Base-by-base conservation (phyloP, 2,113 vertebrate species). In the Ranitomeya imitator region DNA sequence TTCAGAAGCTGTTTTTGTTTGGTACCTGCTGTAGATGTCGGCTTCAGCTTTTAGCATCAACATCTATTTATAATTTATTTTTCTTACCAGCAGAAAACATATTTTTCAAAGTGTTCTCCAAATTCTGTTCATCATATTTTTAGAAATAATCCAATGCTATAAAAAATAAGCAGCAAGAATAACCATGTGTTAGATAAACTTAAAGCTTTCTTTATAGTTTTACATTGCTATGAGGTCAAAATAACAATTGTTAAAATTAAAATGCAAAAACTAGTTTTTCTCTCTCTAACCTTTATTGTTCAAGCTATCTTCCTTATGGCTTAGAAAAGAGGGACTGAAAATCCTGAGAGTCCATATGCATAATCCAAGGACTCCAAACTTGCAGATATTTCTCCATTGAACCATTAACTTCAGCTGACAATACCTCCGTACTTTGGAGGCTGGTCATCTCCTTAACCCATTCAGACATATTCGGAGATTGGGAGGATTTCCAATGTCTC, bases 31-130 rank as follows among this genome's bases (percentile, higher is more conserved):
- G 18, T 61, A 71, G 51, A 65, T 73, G 61, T n/a, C 67, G 54
- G 12, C 45, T n/a, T 11, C 37, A 78, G 74, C 76, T 78, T 7
- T 57, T 21, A 63, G 13, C 6, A 16, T 52, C 77, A 57, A 69
- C 21, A 45, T 55, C 77, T 81, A 87, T 87, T 87, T 80, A 80
- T 80, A 87, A 45, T 14, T 21, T 11, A 1, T n/a, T 16, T 12
- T 65, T 79, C 19, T n/a, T 57, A 15, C 26, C 45, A 67, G 37
- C 59, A 80, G 78, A 87, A 87, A 87, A 80, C 23, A 81, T 69
- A 55, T 80, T 57, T 83, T 69, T 69, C 45, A 73, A 59, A 23
- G 23, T 67, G 37, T 45, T 45, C 31, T 76, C 55, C 26, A 59
- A 19, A 21, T 2, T 61, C 55, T 78, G 18, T 63, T 63, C 57